phyloP scores from a whole-genome alignment of 2,888 invertebrate genomes.

The Drosophila sordidula region DNA sequence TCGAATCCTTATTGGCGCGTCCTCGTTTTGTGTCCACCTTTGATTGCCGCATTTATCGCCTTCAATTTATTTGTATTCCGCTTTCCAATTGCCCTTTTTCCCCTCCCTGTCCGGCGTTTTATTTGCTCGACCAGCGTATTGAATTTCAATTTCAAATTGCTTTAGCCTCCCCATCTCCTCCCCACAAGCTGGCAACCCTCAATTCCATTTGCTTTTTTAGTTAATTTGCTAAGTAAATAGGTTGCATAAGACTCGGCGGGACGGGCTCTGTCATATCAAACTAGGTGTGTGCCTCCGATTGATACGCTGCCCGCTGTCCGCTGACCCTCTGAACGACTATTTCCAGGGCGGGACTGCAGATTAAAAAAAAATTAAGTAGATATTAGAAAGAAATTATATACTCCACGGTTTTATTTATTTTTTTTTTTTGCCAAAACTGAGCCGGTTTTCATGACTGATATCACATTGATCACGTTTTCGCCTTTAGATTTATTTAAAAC shows the following conservation, averaged over 20 bases:
- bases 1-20: slow-evolving; percentile 47
- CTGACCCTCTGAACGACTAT: slow-evolving; percentile 19
- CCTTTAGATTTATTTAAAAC: too few relatives aligned
- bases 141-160: slow-evolving; percentile 79
- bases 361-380: slow-evolving; percentile 1
- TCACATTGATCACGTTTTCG: too few relatives aligned
- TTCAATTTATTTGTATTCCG: slow-evolving; percentile 70
- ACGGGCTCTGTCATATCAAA: slow-evolving; percentile 20
- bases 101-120: slow-evolving; percentile 17
- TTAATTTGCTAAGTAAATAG: slow-evolving; percentile 79
- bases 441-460: too few relatives aligned
- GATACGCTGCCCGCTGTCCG: slow-evolving; percentile 7
- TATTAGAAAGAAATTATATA: background rate
- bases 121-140: slow-evolving; percentile 69
- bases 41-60: slow-evolving; percentile 77
- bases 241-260: slow-evolving; percentile 7
- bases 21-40: slow-evolving; percentile 49
- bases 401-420: too few relatives aligned
- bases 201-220: slow-evolving; percentile 67
- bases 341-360: slow-evolving; percentile 9
- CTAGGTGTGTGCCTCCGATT: slow-evolving; percentile 39
- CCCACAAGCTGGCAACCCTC: background rate
- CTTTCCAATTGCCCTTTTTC: slow-evolving; percentile 47
- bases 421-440: too few relatives aligned
- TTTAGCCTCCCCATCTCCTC: slow-evolving; percentile 1